Conservation (phyloP, 2,113 vertebrate genomes). For the Phaethon lepturus region DNA sequence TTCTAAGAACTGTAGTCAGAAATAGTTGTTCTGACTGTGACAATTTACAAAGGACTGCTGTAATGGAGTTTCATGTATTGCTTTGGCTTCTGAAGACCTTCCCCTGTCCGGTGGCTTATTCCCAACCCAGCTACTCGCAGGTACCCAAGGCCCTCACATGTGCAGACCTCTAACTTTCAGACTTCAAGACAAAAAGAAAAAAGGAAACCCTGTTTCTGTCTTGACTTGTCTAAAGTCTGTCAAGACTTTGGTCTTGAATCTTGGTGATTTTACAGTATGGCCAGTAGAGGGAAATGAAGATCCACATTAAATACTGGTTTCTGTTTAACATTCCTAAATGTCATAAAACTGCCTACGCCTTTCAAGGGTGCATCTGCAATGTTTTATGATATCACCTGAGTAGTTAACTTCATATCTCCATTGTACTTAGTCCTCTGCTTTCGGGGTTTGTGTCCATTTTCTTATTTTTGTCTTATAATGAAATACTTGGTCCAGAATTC, state of each 20-base stretch:
- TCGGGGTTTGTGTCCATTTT: neutral
- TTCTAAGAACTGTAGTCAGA: neutral
- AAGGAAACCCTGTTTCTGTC: neutral
- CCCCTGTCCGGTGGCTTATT: neutral
- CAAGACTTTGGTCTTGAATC: neutral
- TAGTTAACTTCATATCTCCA: neutral
- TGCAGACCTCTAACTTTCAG: neutral
- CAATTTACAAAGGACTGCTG: neutral
- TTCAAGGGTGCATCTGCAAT: neutral
- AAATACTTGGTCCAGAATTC: neutral
- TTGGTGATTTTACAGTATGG: neutral
- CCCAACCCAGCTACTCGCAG: neutral
- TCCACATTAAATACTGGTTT: neutral
- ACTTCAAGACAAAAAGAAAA: neutral
- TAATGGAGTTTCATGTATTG: neutral
- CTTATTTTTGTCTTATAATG: neutral
- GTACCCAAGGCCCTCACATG: fast-evolving
- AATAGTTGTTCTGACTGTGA: neutral
- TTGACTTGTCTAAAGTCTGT: neutral
- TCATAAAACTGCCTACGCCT: fast-evolving
- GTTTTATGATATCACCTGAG: neutral
- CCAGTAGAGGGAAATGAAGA: neutral
- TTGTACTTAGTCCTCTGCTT: neutral
- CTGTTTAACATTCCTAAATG: too few species aligned
- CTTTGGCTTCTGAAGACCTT: neutral